phyloP scores from a whole-genome alignment of 2,797 vertebrate species.

The Uromys caudimaculatus region DNA sequence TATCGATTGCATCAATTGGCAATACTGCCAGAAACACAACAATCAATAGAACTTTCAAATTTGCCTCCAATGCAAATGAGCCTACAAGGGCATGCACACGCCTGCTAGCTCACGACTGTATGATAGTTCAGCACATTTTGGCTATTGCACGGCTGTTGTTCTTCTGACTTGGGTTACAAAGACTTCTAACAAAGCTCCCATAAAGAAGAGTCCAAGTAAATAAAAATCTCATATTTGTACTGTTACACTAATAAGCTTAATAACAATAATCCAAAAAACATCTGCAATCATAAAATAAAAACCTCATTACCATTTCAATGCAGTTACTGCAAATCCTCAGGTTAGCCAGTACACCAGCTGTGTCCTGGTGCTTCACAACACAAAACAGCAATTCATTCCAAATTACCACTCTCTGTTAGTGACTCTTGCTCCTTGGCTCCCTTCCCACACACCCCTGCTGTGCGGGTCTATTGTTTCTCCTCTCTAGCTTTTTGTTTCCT shows the following conservation, averaged over 20 bases:
- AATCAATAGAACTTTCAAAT: neutral
- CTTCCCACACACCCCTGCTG: slow-evolving; percentile 86
- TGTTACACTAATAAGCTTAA: slow-evolving; percentile 87
- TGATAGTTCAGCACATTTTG: slow-evolving; percentile 18
- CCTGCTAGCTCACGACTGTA: neutral
- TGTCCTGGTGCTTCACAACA: slow-evolving; percentile 85
- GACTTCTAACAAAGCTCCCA: slow-evolving; percentile 76
- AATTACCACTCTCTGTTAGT: slow-evolving; percentile 87
- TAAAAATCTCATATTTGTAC: slow-evolving; percentile 84
- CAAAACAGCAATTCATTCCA: slow-evolving; percentile 88
- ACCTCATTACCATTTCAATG: slow-evolving; percentile 89
- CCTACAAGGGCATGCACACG: neutral
- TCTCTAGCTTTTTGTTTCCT: slow-evolving; percentile 79
- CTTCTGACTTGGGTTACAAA: slow-evolving; percentile 73
- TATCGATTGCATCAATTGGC: slow-evolving; percentile 23
- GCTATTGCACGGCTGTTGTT: slow-evolving; percentile 57
- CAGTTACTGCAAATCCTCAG: slow-evolving; percentile 86
- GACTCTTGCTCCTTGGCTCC: slow-evolving; percentile 87
- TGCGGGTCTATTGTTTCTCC: slow-evolving; percentile 86
- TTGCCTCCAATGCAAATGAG: neutral
- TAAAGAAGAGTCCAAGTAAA: slow-evolving; percentile 82
- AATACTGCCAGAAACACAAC: neutral
- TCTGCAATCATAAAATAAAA: slow-evolving; percentile 89
- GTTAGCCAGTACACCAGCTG: slow-evolving; percentile 86
- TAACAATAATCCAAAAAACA: slow-evolving; percentile 87